Conservation (phyloP, 2,113 vertebrate species). For the Xiphophorus couchianus region DNA sequence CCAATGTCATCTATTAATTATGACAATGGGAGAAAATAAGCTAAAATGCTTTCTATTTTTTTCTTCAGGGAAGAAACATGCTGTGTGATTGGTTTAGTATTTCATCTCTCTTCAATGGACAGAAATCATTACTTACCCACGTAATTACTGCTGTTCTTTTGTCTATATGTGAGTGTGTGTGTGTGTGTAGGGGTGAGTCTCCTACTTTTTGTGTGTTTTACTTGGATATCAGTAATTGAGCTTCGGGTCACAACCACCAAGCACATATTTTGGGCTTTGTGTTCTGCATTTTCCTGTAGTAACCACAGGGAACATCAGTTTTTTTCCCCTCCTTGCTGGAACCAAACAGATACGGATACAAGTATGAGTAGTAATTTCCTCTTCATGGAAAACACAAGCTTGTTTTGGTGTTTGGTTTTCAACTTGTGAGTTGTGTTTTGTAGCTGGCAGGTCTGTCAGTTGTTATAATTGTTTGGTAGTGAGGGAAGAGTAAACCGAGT, state of each 20-base stretch:
- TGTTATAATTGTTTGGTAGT: slow-evolving; percentile 56
- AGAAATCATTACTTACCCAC: slow-evolving; percentile 42
- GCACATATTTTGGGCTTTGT: slow-evolving; percentile 48
- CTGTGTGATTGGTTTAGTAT: slow-evolving; percentile 44
- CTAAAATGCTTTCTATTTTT: slow-evolving; percentile 32
- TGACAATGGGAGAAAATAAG: not conserved
- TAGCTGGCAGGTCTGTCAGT: slow-evolving; percentile 23
- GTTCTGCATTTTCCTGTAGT: slow-evolving; percentile 55
- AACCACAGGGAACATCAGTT: slow-evolving; percentile 59
- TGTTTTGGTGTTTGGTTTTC: slow-evolving; percentile 23
- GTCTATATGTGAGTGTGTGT: too few relatives aligned
- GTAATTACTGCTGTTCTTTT: slow-evolving; percentile 39
- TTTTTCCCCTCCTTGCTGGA: slow-evolving; percentile 19
- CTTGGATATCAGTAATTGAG: slow-evolving; percentile 15
- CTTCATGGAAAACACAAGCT: slow-evolving; percentile 37
- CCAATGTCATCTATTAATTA: slow-evolving; percentile 17
- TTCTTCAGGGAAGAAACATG: slow-evolving; percentile 16
- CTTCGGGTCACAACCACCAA: slow-evolving; percentile 30
- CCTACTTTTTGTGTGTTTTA: slow-evolving; percentile 3
- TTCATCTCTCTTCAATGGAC: slow-evolving; percentile 8
- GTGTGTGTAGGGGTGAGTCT: not conserved
- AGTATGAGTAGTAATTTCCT: slow-evolving; percentile 38
- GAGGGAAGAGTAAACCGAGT: slow-evolving; percentile 29
- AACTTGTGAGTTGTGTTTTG: slow-evolving; percentile 17
- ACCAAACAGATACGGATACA: slow-evolving; percentile 40